Evolutionary conservation across 2,113 vertebrate species (phyloP).

Genomic region (Isurus oxyrinchus): DNA sequence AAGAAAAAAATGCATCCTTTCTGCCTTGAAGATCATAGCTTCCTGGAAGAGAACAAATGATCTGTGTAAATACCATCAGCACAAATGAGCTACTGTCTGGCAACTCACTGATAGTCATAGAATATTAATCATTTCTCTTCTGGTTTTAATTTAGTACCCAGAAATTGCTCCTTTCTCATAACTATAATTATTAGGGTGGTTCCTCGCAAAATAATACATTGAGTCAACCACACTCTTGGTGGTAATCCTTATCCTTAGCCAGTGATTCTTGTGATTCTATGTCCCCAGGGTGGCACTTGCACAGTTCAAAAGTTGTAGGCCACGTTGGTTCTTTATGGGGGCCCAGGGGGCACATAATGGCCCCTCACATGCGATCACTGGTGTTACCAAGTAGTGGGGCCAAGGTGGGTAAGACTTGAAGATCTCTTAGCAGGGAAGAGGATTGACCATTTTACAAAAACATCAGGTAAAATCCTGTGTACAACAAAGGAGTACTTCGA

Average conservation of each 20-base stretch:
- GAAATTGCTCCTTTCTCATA: not conserved
- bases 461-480: too few species aligned
- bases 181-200: not conserved
- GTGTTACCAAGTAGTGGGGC: not conserved
- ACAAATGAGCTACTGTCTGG: not conserved
- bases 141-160: conserved; percentile 6
- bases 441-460: too few species aligned
- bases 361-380: not conserved
- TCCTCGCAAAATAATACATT: not conserved
- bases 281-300: not conserved
- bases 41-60: conserved; percentile 8
- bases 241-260: not conserved
- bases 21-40: not conserved
- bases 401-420: too few species aligned
- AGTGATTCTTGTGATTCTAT: not conserved
- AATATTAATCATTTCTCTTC: conserved; percentile 21
- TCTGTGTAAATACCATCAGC: conserved; percentile 13
- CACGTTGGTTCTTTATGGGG: not conserved
- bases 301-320: not conserved
- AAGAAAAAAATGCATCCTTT: not conserved
- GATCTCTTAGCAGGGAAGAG: too few species aligned
- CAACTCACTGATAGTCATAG: not conserved
- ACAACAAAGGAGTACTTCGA: too few species aligned
- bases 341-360: not conserved
- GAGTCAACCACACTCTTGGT: not conserved